Conservation (phyloP, 2,797 vertebrate species). For the Pristis pectinata region DNA sequence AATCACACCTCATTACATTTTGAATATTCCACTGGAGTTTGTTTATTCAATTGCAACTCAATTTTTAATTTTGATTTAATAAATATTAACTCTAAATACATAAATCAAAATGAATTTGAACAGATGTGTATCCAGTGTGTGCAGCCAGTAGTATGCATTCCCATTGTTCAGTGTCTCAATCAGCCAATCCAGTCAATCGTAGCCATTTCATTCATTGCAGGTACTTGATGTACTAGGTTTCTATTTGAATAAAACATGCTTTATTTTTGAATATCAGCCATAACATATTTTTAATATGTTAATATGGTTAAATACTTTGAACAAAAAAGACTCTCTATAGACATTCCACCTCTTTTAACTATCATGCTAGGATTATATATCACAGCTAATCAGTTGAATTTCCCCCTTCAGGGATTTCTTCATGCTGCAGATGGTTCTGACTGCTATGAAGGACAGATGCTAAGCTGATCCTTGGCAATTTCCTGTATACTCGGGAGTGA, state of each 20-base stretch:
- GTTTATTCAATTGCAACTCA: background rate
- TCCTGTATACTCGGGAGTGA: background rate
- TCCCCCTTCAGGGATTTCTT: background rate
- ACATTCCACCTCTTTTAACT: background rate
- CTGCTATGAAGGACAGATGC: background rate
- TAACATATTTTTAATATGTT: background rate
- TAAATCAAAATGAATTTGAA: background rate
- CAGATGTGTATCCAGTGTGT: background rate
- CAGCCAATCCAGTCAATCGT: background rate
- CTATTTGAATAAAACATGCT: background rate
- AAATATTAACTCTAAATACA: background rate
- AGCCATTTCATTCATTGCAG: background rate
- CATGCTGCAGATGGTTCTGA: background rate
- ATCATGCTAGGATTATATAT: background rate
- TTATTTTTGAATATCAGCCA: background rate
- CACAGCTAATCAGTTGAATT: background rate
- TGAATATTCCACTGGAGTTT: background rate
- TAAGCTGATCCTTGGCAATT: background rate
- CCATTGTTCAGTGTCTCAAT: background rate
- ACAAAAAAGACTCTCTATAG: background rate
- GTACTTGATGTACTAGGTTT: background rate
- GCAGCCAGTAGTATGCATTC: background rate
- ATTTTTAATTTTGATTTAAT: background rate
- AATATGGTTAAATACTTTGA: background rate
- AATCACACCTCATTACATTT: background rate